These are phyloP conservation scores for Cranoglanis bouderius DNA, from an alignment of 2,113 vertebrate species.

Conservation along the genomic window DNA sequence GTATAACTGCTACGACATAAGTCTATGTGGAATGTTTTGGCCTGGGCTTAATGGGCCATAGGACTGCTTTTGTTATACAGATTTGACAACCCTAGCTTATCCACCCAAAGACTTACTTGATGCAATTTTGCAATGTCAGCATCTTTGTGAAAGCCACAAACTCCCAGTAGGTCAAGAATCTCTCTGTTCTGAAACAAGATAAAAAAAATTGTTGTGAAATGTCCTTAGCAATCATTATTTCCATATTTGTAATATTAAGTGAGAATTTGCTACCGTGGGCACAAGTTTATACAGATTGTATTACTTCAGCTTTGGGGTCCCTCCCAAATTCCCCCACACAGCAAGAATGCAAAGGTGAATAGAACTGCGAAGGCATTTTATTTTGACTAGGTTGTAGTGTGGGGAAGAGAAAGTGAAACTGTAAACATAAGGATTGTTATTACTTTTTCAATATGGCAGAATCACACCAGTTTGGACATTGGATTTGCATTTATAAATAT, in stretches of 20 bases:
- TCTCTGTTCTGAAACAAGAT: background rate
- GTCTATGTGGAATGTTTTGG: background rate
- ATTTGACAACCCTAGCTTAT: background rate
- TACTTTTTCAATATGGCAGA: too few species aligned
- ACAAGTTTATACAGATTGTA: background rate
- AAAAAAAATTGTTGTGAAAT: background rate
- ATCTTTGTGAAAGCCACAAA: background rate
- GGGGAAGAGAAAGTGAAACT: background rate
- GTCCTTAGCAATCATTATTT: background rate
- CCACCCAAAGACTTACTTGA: background rate
- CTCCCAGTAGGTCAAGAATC: background rate
- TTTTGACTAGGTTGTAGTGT: background rate
- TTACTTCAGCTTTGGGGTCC: too few species aligned
- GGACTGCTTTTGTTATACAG: background rate
- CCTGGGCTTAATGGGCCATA: background rate
- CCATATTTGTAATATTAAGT: background rate
- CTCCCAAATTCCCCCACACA: background rate
- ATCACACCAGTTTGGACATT: too few species aligned
- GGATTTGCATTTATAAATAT: background rate
- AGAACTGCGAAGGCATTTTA: background rate
- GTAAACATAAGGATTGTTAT: background rate
- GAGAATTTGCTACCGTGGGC: background rate
- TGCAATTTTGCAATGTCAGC: background rate
- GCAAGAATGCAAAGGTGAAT: background rate
- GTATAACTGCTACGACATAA: too few species aligned